Percentiles rank a stretch among this genome's conserved stretches.
Conservation (phyloP, 2,113 vertebrate genomes). For the Bubalus kerabau region DNA sequence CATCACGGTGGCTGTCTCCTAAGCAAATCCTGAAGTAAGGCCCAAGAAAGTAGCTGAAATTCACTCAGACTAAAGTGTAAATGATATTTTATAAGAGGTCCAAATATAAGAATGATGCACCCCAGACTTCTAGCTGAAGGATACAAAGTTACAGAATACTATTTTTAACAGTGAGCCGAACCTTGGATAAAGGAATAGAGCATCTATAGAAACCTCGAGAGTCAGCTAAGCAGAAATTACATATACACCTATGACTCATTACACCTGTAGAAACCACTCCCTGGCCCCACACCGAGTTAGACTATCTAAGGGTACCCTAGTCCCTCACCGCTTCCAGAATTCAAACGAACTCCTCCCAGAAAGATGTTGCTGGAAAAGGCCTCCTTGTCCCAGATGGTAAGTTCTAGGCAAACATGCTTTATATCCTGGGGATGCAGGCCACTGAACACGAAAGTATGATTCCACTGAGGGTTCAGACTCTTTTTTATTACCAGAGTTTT, state of each 20-base stretch:
- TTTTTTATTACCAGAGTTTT: constrained; percentile 93
- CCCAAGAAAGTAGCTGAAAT: not conserved
- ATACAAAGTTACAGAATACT: not conserved
- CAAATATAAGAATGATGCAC: not conserved
- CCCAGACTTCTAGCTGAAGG: not conserved
- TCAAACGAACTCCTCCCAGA: constrained; percentile 92
- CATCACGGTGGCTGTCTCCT: not conserved
- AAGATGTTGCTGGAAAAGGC: constrained; percentile 95
- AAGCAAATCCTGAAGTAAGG: not conserved
- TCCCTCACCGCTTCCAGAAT: constrained; percentile 89
- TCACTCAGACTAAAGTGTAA: constrained; percentile 2
- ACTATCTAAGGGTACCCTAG: not conserved
- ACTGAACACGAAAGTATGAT: constrained; percentile 94
- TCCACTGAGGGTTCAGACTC: constrained; percentile 95
- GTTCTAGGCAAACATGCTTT: constrained; percentile 90
- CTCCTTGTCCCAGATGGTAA: constrained; percentile 98
- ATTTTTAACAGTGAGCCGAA: not conserved
- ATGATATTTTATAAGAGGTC: not conserved
- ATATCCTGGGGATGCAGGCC: constrained; percentile 90
- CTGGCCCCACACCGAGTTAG: not conserved
- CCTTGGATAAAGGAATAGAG: not conserved
- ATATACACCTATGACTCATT: not conserved
- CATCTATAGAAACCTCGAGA: not conserved
- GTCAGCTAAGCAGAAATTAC: not conserved
- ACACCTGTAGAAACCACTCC: not conserved